Evolutionary conservation across 2,888 invertebrate species (phyloP).

Genomic region (Sminthurinus aureus): DNA sequence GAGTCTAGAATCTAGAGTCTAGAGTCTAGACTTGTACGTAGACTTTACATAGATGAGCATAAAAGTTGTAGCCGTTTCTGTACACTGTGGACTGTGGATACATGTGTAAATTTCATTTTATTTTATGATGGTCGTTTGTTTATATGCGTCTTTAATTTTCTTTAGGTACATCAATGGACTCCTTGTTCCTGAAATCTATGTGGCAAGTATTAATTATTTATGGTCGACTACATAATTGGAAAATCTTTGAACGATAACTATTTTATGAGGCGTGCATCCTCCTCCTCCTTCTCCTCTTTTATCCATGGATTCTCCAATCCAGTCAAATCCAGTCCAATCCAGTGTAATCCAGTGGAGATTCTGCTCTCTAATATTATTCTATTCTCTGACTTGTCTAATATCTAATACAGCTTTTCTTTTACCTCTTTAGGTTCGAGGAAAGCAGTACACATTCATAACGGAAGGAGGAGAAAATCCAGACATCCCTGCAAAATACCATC

Average conservation of each 20-base stretch:
- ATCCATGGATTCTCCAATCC: too few relatives aligned
- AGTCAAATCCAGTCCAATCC: too few relatives aligned
- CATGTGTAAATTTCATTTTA: not conserved
- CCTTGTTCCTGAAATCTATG: constrained; percentile 86
- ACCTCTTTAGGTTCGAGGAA: constrained; percentile 42
- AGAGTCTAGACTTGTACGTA: not conserved
- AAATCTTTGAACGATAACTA: not conserved
- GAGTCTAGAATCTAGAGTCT: too few relatives aligned
- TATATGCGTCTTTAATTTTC: not conserved
- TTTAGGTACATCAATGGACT: constrained; percentile 83
- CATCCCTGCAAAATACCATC: constrained; percentile 84
- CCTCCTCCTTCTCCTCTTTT: not conserved
- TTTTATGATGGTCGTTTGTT: not conserved
- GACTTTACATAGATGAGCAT: not conserved
- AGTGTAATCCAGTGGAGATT: too few relatives aligned
- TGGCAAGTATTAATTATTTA: constrained; percentile 67
- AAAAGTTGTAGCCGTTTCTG: not conserved
- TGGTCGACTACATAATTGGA: too few relatives aligned
- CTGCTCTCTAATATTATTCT: not conserved
- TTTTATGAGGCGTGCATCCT: constrained; percentile 8
- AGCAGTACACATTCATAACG: constrained; percentile 65
- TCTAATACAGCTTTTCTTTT: not conserved
- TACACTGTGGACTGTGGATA: not conserved
- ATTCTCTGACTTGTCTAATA: not conserved
- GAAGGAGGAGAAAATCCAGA: constrained; percentile 85